Base-by-base conservation (phyloP, 2,113 vertebrate genomes). In the Neoarius graeffei region DNA sequence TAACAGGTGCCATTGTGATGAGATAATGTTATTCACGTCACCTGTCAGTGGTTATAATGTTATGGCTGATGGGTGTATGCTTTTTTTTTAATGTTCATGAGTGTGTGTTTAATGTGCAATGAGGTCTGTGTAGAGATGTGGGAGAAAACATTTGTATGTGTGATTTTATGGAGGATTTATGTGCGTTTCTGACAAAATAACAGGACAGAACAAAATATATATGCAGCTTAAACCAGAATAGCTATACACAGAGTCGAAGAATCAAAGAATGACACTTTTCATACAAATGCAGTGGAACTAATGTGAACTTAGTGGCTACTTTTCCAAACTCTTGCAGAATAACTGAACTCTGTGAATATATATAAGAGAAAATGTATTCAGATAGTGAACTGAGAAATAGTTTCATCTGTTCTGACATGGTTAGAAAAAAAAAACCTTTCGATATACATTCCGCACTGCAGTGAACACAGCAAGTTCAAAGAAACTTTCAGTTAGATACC, bases 331-430 rank as follows among this genome's bases (percentile, higher is more conserved):
- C n/a, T 42, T 76, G 67, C 69, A 79, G 86, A 85, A 80, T 73
- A 81, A 87, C 56, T 88, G 83, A 85, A 85, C 50, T 83, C 77
- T 67, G 71, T 85, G 89, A 30, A 25, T 87, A 30, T 87, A 30
- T 87, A 84, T 57, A 66, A 84, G 82, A 83, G 30, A 77, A 66
- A 88, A 54, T 85, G 80, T 85, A 42, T 83, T 74, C 81, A 89
- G 76, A 50, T 56, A 64, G 82, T 20, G 50, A 87, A 81, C 59
- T 74, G 54, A 71, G 35, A 57, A 81, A 57, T 62, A n/a, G 73
- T 76, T 80, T 74, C 62, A 89, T 73, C 76, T 54, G 54, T 76
- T 66, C 35, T 11, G 19, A 14, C 23, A 54, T 11, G 13, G 48
- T 56, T 23, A 30, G 50, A 59, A 54, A 52, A 79, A 86, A 79